Evolutionary conservation across 1,140 invertebrate species (phyloP).

Genomic region (Alviniconcha marisindica): DNA sequence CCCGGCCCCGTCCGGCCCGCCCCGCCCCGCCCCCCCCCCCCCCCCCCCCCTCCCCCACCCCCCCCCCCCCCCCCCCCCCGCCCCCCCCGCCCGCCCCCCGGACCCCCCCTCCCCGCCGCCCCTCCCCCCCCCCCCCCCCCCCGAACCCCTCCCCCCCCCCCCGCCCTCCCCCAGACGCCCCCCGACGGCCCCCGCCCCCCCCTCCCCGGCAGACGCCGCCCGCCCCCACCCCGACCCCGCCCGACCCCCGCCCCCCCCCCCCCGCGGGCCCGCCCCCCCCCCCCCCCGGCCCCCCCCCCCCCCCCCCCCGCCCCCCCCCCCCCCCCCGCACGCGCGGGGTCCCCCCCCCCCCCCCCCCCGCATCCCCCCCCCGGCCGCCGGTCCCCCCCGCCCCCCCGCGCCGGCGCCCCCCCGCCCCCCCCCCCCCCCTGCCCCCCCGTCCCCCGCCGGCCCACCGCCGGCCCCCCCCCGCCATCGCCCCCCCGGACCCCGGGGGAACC

Average conservation of each 20-base stretch:
- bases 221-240: conserved; percentile 7
- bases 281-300: conserved; percentile 7
- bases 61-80: background rate
- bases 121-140: background rate
- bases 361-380: conserved; percentile 17
- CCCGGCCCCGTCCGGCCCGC: background rate
- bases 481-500: conserved; percentile 1
- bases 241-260: conserved; percentile 13
- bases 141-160: conserved; percentile 22
- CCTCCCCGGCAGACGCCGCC: background rate
- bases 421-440: conserved; percentile 32
- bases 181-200: conserved; percentile 12
- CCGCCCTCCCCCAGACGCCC: background rate
- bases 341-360: background rate
- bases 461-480: background rate
- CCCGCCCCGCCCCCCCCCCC: background rate
- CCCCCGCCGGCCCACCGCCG: conserved; percentile 23
- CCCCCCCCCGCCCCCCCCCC: conserved; percentile 18
- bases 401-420: conserved; percentile 12
- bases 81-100: conserved; percentile 6
- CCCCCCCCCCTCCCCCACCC: background rate
- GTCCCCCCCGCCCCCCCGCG: background rate
- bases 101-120: conserved; percentile 4
- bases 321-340: background rate
- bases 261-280: conserved; percentile 26